Evolutionary conservation across 2,797 vertebrate species (phyloP).

Genomic region (Lagodon rhomboides): DNA sequence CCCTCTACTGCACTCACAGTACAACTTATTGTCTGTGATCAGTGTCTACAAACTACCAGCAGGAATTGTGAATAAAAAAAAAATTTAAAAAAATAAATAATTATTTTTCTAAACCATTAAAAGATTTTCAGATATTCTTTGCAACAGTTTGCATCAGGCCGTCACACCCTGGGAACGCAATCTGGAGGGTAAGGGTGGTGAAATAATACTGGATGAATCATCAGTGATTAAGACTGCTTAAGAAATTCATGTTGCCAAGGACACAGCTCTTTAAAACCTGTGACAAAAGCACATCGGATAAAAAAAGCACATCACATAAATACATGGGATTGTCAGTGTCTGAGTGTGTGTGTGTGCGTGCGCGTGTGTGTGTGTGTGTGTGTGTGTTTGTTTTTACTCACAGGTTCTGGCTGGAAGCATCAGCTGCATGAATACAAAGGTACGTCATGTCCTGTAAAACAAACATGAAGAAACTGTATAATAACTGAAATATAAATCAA

Average conservation of each 20-base stretch:
- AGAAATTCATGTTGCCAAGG: slow-evolving; percentile 8
- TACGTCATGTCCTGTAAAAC: slow-evolving; percentile 90
- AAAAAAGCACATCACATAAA: no score
- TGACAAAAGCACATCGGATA: background rate
- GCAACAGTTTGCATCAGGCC: slow-evolving; percentile 11
- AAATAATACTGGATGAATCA: slow-evolving; percentile 57
- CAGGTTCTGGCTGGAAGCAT: slow-evolving; percentile 91
- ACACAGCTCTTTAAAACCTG: slow-evolving; percentile 4
- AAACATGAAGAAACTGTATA: slow-evolving; percentile 30
- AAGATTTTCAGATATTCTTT: background rate
- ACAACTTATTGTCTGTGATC: background rate
- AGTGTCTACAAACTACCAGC: background rate
- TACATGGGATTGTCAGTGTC: background rate
- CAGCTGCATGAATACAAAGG: slow-evolving; percentile 91
- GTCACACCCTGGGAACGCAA: slow-evolving; percentile 49
- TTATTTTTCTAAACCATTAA: slow-evolving; percentile 2
- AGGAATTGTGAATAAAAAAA: background rate
- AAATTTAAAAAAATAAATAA: background rate
- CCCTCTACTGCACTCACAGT: background rate
- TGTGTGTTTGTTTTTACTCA: slow-evolving; percentile 79
- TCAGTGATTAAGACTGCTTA: background rate
- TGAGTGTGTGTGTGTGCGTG: slow-evolving; percentile 16
- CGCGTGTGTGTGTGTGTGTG: slow-evolving; percentile 24
- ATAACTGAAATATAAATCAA: background rate
- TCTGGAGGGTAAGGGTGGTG: slow-evolving; percentile 44